Evolutionary conservation across 2,113 vertebrate genomes (phyloP).

Genomic region (Tonatia bakeri): DNA sequence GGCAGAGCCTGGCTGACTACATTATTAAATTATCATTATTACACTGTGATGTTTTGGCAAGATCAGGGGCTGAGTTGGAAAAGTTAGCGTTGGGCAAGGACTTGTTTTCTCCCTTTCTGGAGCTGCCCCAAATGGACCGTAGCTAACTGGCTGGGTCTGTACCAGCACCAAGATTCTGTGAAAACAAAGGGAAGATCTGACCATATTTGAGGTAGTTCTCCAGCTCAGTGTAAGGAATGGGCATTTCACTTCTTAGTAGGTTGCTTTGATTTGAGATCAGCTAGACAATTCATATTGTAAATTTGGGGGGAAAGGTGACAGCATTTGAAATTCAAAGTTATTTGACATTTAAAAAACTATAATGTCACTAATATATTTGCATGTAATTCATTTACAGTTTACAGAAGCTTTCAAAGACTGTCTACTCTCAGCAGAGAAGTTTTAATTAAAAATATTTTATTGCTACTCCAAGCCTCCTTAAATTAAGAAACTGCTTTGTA

Average conservation of each 20-base stretch:
- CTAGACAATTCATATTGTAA: not conserved
- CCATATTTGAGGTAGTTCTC: not conserved
- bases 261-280: not conserved
- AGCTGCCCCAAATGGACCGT: not conserved
- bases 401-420: slow-evolving; percentile 12
- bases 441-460: slow-evolving; percentile 63
- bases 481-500: slow-evolving; percentile 15
- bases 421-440: slow-evolving; percentile 51
- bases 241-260: not conserved
- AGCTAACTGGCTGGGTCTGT: not conserved
- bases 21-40: slow-evolving; percentile 78
- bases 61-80: slow-evolving; percentile 55
- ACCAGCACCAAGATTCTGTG: not conserved
- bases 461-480: not conserved
- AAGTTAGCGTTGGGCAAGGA: slow-evolving; percentile 53
- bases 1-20: slow-evolving; percentile 45
- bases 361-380: slow-evolving; percentile 25
- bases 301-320: not conserved
- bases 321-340: slow-evolving; percentile 40
- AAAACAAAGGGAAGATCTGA: not conserved
- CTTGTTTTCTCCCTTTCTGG: slow-evolving; percentile 24
- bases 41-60: slow-evolving; percentile 54
- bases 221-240: not conserved
- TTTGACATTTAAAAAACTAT: slow-evolving; percentile 56
- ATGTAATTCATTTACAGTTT: slow-evolving; percentile 45